A percentile compares a stretch with the other conserved stretches of the same genome.
Evolutionary conservation across 1,140 invertebrate genomes (phyloP).

Genomic region (Drusus annulatus): DNA sequence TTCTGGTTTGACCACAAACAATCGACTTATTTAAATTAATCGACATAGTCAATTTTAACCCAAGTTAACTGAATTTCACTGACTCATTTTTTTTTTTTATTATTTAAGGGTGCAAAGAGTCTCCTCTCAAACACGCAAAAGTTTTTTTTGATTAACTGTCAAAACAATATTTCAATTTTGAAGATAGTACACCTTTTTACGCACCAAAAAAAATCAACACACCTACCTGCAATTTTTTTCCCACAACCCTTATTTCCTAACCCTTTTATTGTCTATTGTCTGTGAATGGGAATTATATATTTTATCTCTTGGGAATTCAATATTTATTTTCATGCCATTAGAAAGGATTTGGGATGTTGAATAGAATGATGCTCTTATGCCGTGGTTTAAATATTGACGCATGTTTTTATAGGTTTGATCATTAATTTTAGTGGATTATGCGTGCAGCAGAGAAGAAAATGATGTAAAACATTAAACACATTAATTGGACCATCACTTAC

Average conservation of each 20-base stretch:
- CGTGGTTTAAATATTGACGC: constrained; percentile 30
- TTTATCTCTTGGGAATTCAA: constrained; percentile 38
- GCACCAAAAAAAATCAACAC: background rate
- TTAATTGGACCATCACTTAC: too few relatives aligned
- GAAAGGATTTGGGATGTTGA: constrained; percentile 36
- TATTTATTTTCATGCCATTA: constrained; percentile 57
- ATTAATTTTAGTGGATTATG: constrained; percentile 12
- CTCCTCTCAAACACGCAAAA: too few relatives aligned
- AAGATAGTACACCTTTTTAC: background rate
- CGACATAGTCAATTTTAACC: too few relatives aligned
- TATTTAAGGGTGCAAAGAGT: too few relatives aligned
- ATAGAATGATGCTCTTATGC: constrained; percentile 19
- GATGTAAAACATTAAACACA: too few relatives aligned
- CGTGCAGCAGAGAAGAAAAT: too few relatives aligned
- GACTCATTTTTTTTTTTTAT: too few relatives aligned
- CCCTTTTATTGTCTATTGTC: constrained; percentile 10
- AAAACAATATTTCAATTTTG: constrained; percentile 5
- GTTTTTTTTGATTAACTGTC: too few relatives aligned
- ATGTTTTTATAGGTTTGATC: background rate
- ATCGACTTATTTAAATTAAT: too few relatives aligned
- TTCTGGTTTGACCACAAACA: too few relatives aligned
- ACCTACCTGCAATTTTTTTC: background rate
- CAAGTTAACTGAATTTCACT: too few relatives aligned
- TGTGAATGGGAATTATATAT: constrained; percentile 49
- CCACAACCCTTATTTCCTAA: constrained; percentile 2